These are phyloP conservation scores for Tiliqua scincoides DNA, from an alignment of 2,113 vertebrate species.

Conservation along the genomic window DNA sequence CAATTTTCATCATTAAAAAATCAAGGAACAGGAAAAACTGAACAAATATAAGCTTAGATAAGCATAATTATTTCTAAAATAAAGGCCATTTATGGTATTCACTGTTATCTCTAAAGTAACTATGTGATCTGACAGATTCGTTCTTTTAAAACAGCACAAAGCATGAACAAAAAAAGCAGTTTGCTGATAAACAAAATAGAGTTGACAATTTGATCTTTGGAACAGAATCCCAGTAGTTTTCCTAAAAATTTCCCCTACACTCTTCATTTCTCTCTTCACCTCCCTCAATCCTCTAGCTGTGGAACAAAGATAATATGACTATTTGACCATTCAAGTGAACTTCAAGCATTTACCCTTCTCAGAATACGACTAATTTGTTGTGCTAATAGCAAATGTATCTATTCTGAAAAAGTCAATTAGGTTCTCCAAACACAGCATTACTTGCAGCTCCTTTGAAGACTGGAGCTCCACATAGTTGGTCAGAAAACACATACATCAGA, in stretches of 20 bases:
- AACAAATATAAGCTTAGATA: conserved; percentile 25
- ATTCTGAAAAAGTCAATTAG: neutral
- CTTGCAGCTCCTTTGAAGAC: neutral
- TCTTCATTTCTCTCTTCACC: conserved; percentile 11
- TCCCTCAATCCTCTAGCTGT: conserved; percentile 19
- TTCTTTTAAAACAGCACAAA: conserved; percentile 30
- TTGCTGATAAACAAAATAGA: conserved; percentile 29
- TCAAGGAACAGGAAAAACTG: conserved; percentile 16
- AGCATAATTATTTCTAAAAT: conserved; percentile 17
- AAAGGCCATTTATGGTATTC: conserved; percentile 36
- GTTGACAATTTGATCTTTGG: conserved; percentile 41
- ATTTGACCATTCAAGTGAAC: neutral
- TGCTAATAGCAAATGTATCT: neutral
- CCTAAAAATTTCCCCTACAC: conserved; percentile 17
- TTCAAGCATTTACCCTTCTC: neutral
- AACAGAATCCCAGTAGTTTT: conserved; percentile 22
- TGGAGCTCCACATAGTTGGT: neutral
- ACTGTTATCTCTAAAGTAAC: conserved; percentile 39
- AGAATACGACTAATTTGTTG: neutral
- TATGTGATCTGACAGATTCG: conserved; percentile 21
- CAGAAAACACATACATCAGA: neutral
- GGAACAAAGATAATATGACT: neutral
- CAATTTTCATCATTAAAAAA: conserved; percentile 17
- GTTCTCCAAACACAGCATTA: neutral
- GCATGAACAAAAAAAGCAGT: conserved; percentile 4